Base-by-base conservation (phyloP, 2,888 invertebrate species). In the Eupithecia dodoneata region DNA sequence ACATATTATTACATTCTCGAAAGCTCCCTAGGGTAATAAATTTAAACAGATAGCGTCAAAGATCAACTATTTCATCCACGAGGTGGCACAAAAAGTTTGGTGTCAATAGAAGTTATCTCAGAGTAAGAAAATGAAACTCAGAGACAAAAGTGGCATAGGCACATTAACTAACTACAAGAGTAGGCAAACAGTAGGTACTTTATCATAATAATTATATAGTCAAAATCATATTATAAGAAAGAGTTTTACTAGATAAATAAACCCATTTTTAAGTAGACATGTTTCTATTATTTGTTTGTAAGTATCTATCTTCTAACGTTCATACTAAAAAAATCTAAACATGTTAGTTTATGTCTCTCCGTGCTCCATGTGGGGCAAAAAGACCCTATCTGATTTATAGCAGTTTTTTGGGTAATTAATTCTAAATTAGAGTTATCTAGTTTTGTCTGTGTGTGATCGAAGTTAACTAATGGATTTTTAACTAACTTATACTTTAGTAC, bases 341-440 rank as follows among this genome's bases (percentile, higher is more conserved):
- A 6, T 41, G 4, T 42, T 6, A n/a, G 15, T 55, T 73, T 78
- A 73, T 42, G 42, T 42, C 59, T 67, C 73, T 73, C 85, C 55
- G 81, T 6, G 69, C 83, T 73, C 44, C 88, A 87, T 88, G 91
- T 90, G 90, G 85, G 87, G 88, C 81, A 84, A 83, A 52, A 83
- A 72, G 66, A 30, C 81, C 84, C 83, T 87, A 87, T 88, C 89
- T 92, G 93, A 93, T 93, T 93, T 93, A 93, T 92, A 84, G 83
- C 83, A 81, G 80, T 87, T 89, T 88, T 91, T 90, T 86, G 87
- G 42, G 89, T 90, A 88, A 90, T 90, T 91, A 91, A 92, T 92
- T 91, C 90, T 84, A 89, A 93, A 92, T 92, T 90, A 90, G 89
- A 86, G 84, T 89, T 91, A 93, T 93, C 91, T 90, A 76, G 78